Percentiles rank a stretch among this genome's conserved stretches.
Evolutionary conservation across 2,113 vertebrate genomes (phyloP).

Genomic region (Sceloporus undulatus): DNA sequence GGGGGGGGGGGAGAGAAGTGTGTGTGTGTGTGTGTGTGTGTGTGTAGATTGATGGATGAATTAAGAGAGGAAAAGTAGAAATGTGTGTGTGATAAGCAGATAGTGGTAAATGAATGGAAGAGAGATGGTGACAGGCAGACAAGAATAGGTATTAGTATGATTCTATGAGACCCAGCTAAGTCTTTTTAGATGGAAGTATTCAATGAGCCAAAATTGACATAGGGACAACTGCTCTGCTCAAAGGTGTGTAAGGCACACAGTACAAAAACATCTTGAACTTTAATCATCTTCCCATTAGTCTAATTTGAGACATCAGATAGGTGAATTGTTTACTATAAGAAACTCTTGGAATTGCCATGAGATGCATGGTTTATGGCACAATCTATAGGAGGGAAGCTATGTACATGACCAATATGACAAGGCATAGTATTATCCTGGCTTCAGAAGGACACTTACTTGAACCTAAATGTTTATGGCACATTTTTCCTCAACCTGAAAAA

Average conservation of each 20-base stretch:
- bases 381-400: not conserved
- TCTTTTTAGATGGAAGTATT: not conserved
- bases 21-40: no score
- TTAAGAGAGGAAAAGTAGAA: no score
- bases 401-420: not conserved
- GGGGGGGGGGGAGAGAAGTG: no score
- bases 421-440: not conserved
- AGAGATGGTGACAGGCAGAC: not conserved
- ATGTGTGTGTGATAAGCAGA: no score
- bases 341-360: not conserved
- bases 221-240: not conserved
- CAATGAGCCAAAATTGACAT: not conserved
- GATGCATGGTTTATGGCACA: not conserved
- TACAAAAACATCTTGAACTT: not conserved
- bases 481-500: not conserved
- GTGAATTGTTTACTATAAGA: not conserved
- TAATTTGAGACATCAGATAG: not conserved
- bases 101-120: no score
- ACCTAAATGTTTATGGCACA: not conserved
- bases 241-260: not conserved
- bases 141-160: no score
- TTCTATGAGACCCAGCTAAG: not conserved
- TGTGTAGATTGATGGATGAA: no score
- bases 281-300: not conserved
- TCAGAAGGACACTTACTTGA: not conserved